Percentiles rank a stretch among this genome's conserved stretches.
phyloP scores from a whole-genome alignment of 2,113 vertebrate species.

The Bungarus multicinctus region DNA sequence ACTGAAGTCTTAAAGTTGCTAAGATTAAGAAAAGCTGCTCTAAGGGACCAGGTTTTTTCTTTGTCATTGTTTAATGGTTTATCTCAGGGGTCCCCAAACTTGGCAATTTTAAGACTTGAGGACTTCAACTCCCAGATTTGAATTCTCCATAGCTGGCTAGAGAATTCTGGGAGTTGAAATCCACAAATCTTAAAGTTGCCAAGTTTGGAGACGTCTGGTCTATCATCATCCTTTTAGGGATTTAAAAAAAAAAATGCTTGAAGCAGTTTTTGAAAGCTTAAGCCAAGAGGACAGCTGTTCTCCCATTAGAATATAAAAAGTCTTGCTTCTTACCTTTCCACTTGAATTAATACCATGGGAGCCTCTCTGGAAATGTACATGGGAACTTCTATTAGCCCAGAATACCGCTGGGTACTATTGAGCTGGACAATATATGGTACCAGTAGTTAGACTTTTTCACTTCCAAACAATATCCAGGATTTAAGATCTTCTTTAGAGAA shows the following conservation, averaged over 20 bases:
- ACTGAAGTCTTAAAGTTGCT: background rate
- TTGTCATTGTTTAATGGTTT: background rate
- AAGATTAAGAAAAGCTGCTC: background rate
- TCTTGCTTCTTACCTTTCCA: background rate
- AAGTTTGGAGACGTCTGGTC: background rate
- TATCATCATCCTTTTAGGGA: background rate
- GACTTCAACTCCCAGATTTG: too few species aligned
- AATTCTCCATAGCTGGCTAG: too few species aligned
- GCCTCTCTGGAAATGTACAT: background rate
- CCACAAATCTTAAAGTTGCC: too few species aligned
- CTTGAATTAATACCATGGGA: background rate
- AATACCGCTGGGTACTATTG: background rate
- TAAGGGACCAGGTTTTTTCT: background rate
- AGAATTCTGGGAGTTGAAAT: too few species aligned
- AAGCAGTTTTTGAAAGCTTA: background rate
- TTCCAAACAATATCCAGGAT: background rate
- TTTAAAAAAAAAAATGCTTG: background rate
- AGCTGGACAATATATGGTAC: background rate
- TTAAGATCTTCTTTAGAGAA: background rate
- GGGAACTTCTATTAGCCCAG: background rate
- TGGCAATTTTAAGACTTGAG: too few species aligned
- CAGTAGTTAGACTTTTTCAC: background rate
- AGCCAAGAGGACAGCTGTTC: background rate
- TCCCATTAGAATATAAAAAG: background rate
- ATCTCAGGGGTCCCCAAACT: too few species aligned